Base-by-base conservation (phyloP, 2,113 vertebrate species). In the Catagonus wagneri region DNA sequence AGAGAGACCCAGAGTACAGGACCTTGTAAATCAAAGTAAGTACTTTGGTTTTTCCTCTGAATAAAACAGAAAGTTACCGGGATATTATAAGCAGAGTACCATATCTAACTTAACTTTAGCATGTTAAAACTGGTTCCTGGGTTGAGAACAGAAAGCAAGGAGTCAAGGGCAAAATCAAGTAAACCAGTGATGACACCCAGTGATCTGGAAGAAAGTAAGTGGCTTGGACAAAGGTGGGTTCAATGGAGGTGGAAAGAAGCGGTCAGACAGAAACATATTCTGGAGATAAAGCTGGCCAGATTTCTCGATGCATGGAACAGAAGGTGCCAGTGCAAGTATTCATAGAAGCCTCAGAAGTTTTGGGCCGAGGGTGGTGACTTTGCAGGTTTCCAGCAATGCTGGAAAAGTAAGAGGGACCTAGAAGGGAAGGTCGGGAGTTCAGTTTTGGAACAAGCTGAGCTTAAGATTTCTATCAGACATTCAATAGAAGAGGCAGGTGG, bases 31-130 rank as follows among this genome's bases (percentile, higher is more conserved):
- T 63, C 80, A 83, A 91, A 89, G 27, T 56, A 72, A 85, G 36
- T 22, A 83, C 61, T 76, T 61, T 29, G 32, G n/a, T 56, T 93
- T 89, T 75, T 58, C 83, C 69, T 90, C 39, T 94, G 36, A 85
- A 91, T 60, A 52, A 83, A 93, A 78, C 8, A 83, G 27, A 93
- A 92, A 69, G 44, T 68, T 54, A 89, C 32, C 75, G 2, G 84
- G 75, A 90, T 75, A 87, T 27, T 84, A 61, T 92, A 69, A 86
- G 44, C 66, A 68, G 36, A 89, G n/a, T 54, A 15, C 29, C 14
- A 39, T 54, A 89, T 80, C 15, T 93, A 54, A 69, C 52, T 96
- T 93, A 71, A 96, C 84, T 87, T 93, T 23, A 83, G 63, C 65
- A 86, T 22, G 34, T 25, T 39, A 89, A 93, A 39, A 66, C 44